Conservation (phyloP, 2,797 vertebrate genomes). For the Etheostoma nigrum region DNA sequence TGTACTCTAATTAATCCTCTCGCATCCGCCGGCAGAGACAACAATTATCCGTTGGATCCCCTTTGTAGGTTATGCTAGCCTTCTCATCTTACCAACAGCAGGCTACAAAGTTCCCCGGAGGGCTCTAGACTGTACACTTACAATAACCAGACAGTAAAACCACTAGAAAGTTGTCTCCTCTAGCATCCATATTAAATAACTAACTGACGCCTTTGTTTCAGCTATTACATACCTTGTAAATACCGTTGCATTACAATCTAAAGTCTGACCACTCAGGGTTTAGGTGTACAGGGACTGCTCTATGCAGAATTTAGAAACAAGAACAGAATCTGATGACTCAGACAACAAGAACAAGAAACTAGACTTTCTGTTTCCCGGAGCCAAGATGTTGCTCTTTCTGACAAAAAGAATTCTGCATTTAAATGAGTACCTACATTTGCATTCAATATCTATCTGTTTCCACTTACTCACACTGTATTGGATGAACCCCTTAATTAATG, state of each 20-base stretch:
- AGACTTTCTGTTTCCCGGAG: slow-evolving; percentile 41
- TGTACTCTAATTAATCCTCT: slow-evolving; percentile 6
- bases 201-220: slow-evolving; percentile 5
- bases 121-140: slow-evolving; percentile 15
- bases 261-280: not conserved
- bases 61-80: not conserved
- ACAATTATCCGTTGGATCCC: slow-evolving; percentile 15
- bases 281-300: not conserved
- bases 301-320: not conserved
- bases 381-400: not conserved
- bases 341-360: slow-evolving; percentile 8
- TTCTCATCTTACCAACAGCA: slow-evolving; percentile 42
- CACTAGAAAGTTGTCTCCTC: slow-evolving; percentile 9
- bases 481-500: not conserved
- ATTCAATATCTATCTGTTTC: not conserved
- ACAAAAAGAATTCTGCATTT: not conserved
- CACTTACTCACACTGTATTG: not conserved
- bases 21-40: slow-evolving; percentile 3
- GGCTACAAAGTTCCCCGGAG: slow-evolving; percentile 12
- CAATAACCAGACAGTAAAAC: slow-evolving; percentile 37
- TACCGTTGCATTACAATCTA: slow-evolving; percentile 6
- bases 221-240: not conserved
- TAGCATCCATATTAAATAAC: slow-evolving; percentile 1
- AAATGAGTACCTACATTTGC: not conserved
- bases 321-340: slow-evolving; percentile 28